These are phyloP conservation scores for Pyrgilauda ruficollis DNA, from an alignment of 2,113 vertebrate genomes.

Conservation along the genomic window DNA sequence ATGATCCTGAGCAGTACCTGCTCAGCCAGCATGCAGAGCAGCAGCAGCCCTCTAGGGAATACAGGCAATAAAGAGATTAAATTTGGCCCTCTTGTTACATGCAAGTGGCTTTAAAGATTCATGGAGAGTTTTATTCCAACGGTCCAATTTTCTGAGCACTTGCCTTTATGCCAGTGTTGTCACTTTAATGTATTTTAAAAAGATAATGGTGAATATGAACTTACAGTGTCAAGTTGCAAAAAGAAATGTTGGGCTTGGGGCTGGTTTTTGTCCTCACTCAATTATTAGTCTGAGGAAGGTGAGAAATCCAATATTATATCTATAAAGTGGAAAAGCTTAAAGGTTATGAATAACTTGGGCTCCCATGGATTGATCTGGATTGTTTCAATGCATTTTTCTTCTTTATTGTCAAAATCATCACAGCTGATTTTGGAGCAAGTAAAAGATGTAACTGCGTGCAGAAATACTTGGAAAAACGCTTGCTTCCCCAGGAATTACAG, in stretches of 20 bases:
- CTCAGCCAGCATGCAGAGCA: background rate
- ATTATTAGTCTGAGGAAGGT: background rate
- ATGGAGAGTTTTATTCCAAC: background rate
- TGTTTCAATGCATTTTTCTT: background rate
- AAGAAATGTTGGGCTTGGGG: background rate
- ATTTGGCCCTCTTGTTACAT: background rate
- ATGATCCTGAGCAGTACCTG: constrained; percentile 16
- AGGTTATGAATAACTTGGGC: background rate
- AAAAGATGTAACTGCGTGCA: background rate
- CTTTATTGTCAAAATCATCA: background rate
- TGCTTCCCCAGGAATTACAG: background rate
- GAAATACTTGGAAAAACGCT: background rate
- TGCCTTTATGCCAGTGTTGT: background rate
- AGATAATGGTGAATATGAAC: background rate
- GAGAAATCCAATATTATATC: background rate
- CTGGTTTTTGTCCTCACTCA: background rate
- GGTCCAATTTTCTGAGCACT: constrained; percentile 7
- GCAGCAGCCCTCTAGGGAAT: background rate
- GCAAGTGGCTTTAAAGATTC: constrained; percentile 33
- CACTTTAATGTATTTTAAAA: background rate
- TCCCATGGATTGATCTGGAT: background rate
- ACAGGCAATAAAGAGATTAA: background rate
- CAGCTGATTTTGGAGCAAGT: background rate
- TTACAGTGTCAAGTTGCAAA: background rate
- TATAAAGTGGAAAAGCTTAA: background rate